Evolutionary conservation across 92 coral and sea anemone species (phyloP).

Genomic region (Actinostola sp.): DNA sequence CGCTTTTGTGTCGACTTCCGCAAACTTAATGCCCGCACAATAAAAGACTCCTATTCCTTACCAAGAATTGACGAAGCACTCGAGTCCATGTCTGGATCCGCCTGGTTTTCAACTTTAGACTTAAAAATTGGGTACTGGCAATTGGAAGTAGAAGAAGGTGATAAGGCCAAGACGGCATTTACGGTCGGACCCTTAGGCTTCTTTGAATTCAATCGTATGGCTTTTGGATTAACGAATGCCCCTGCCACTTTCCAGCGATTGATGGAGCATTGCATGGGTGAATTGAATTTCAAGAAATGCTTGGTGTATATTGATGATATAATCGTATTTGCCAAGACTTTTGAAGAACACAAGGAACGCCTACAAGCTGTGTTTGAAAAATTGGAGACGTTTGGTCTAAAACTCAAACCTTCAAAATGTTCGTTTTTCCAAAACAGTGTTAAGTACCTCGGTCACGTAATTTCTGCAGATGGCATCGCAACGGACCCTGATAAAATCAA

Average conservation of each 20-base stretch:
- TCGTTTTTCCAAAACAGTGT: slow-evolving; percentile 42
- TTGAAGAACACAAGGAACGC: slow-evolving; percentile 47
- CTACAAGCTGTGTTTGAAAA: slow-evolving; percentile 43
- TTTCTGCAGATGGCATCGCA: slow-evolving; percentile 28
- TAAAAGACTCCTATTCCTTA: slow-evolving; percentile 12
- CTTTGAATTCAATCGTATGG: slow-evolving; percentile 17
- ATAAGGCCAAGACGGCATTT: slow-evolving; percentile 17
- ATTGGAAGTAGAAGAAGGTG: not conserved
- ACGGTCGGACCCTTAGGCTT: slow-evolving; percentile 12
- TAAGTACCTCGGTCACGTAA: slow-evolving; percentile 46
- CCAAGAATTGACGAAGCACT: slow-evolving; percentile 17
- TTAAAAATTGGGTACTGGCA: slow-evolving; percentile 7
- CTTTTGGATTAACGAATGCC: slow-evolving; percentile 29
- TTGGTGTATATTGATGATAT: slow-evolving; percentile 60
- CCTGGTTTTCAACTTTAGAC: slow-evolving; percentile 14
- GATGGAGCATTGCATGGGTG: slow-evolving; percentile 7
- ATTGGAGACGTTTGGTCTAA: slow-evolving; percentile 39
- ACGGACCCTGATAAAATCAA: slow-evolving; percentile 47
- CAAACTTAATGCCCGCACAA: not conserved
- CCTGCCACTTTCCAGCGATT: slow-evolving; percentile 61
- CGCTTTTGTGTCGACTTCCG: slow-evolving; percentile 18
- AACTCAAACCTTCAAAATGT: slow-evolving; percentile 48
- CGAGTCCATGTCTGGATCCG: slow-evolving; percentile 15
- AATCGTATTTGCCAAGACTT: slow-evolving; percentile 49
- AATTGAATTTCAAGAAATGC: too few species aligned